phyloP scores from a whole-genome alignment of 1,140 invertebrate genomes.

The Linepithema humile region DNA sequence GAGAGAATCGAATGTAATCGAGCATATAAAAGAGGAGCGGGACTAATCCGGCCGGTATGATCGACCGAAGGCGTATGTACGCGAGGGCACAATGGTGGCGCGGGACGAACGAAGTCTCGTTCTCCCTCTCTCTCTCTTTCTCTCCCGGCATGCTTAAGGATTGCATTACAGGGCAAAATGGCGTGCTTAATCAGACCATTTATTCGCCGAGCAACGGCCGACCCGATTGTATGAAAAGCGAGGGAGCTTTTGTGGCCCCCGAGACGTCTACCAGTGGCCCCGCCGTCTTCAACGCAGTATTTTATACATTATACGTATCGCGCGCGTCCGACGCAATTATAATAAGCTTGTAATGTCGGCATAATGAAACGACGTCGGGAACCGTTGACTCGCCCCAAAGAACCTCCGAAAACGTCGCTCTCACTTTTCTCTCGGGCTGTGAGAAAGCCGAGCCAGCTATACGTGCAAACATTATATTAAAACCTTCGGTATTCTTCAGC shows the following conservation, averaged over 20 bases:
- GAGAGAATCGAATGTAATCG: constrained; percentile 48
- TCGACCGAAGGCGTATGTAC: constrained; percentile 32
- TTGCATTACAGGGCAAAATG: constrained; percentile 75
- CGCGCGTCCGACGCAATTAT: constrained; percentile 68
- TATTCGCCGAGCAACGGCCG: constrained; percentile 66
- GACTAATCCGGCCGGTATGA: constrained; percentile 32
- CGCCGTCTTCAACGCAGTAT: constrained; percentile 42
- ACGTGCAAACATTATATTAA: neutral
- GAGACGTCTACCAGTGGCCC: neutral
- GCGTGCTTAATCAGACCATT: constrained; percentile 77
- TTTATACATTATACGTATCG: constrained; percentile 58
- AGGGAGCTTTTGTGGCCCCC: constrained; percentile 57
- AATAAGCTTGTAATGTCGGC: constrained; percentile 70
- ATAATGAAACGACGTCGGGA: constrained; percentile 58
- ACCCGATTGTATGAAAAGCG: constrained; percentile 49
- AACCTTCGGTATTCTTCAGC: neutral
- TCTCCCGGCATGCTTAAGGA: constrained; percentile 64
- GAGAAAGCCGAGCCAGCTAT: constrained; percentile 8
- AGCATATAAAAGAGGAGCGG: constrained; percentile 36
- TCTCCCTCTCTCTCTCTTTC: constrained; percentile 3
- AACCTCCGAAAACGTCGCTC: neutral
- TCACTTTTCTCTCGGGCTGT: constrained; percentile 1
- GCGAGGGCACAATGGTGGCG: constrained; percentile 61
- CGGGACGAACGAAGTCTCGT: constrained; percentile 48
- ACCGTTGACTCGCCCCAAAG: constrained; percentile 32